Base-by-base conservation (phyloP, 2,888 invertebrate genomes). In the Parascotia fuliginaria region DNA sequence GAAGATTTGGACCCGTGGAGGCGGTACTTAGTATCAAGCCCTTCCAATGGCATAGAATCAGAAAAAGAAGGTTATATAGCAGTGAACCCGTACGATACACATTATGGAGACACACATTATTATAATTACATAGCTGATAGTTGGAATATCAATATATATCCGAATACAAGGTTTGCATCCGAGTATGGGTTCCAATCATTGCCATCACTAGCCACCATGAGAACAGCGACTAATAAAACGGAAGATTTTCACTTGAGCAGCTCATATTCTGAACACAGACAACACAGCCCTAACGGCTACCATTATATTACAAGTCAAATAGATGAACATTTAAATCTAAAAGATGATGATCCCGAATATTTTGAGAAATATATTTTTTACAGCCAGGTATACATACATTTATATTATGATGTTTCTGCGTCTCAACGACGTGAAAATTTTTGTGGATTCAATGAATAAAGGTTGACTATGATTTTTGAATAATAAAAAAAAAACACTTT, bases 131-230 rank as follows among this genome's bases (percentile, higher is more conserved):
- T 95, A 0, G 86, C 90, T 15, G 95, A 99, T 73, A 94, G 95
- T 44, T 99, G 98, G 98, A 91, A 96, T 70, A 93, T 94, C 39
- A 93, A 93, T 49, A 95, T 94, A 4, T 98, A 96, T 79, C 96
- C 96, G 0, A 93, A 94, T 9, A 95, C 98, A 0, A 93, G 99
- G 69, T 99, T 99, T 84, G 95, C 96, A 2, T 98, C 99, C 0
- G 99, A 99, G 84, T 99, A 98, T 78, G 99, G 99, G 0, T 96
- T 97, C 63, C 99, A 99, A 84, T 96, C 98, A 0, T 90, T 97
- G 60, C 98, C 99, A 0, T 95, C 96, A 0, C 79, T 95, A 12
- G 88, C 92, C 29, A 95, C 97, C 0, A 92, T 97, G 84, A 77
- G 88, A 34, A 93, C 93, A 11, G 95, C 95, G 0, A 92, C 94